phyloP scores from a whole-genome alignment of 35 echinoderm and acorn worm species.

The Stichopus chloronotus region DNA sequence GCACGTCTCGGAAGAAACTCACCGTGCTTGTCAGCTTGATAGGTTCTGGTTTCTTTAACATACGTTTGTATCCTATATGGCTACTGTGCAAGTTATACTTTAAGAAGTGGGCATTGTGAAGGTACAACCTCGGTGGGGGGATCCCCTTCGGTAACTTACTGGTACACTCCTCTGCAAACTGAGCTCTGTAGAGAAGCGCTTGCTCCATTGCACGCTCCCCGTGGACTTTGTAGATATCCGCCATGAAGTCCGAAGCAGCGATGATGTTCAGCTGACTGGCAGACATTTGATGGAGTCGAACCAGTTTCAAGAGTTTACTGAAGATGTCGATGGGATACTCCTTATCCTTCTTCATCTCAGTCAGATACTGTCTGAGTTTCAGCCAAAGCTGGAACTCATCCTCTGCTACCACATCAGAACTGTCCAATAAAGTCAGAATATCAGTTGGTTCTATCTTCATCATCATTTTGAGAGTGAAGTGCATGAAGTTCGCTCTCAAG shows the following conservation, averaged over 20 bases:
- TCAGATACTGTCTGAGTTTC: constrained; percentile 36
- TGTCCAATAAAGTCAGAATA: constrained; percentile 55
- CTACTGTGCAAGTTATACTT: constrained; percentile 52
- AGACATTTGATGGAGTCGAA: constrained; percentile 73
- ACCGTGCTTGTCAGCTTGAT: constrained; percentile 43
- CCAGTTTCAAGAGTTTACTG: constrained; percentile 19
- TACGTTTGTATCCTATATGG: constrained; percentile 45
- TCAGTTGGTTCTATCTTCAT: constrained; percentile 29
- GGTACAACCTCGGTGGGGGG: constrained; percentile 40
- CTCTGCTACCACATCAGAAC: constrained; percentile 60
- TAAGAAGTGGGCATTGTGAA: constrained; percentile 51
- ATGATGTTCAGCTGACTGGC: constrained; percentile 56
- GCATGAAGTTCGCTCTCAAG: constrained; percentile 65
- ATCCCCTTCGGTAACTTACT: constrained; percentile 54
- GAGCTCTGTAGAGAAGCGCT: constrained; percentile 37
- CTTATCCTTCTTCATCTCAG: not conserved
- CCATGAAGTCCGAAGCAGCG: constrained; percentile 35
- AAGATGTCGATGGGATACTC: not conserved
- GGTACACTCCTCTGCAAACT: constrained; percentile 61
- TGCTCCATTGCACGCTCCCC: constrained; percentile 38
- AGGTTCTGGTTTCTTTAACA: constrained; percentile 51
- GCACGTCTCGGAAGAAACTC: constrained; percentile 48
- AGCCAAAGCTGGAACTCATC: constrained; percentile 64
- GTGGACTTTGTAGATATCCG: constrained; percentile 34
- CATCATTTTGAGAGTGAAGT: constrained; percentile 40